Conservation (phyloP, 2,797 vertebrate genomes). For the Hafferia zeledoni region DNA sequence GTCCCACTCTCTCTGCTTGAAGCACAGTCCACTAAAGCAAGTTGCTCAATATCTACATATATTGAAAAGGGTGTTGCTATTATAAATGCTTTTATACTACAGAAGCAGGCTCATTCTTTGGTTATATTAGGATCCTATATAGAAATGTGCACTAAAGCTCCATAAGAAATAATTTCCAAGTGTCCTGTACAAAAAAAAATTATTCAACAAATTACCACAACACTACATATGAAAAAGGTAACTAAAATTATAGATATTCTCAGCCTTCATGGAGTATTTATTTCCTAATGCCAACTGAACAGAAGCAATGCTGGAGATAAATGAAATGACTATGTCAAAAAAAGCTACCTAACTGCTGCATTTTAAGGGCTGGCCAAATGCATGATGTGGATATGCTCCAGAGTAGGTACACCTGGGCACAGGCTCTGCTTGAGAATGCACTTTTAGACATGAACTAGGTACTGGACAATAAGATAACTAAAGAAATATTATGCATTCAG, state of each 20-base stretch:
- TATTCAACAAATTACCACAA: neutral
- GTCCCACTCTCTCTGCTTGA: neutral
- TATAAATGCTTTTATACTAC: neutral
- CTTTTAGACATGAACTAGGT: neutral
- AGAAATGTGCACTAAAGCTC: neutral
- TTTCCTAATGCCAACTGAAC: neutral
- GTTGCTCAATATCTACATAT: neutral
- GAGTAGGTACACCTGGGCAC: fast-evolving
- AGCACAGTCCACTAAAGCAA: neutral
- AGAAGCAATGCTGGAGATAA: neutral
- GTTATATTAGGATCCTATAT: neutral
- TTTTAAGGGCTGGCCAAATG: neutral
- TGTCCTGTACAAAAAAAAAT: neutral
- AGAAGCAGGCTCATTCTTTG: neutral
- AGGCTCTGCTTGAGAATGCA: neutral
- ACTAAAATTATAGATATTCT: neutral
- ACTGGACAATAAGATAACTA: neutral
- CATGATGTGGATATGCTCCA: neutral
- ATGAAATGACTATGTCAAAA: neutral
- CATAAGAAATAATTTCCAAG: neutral
- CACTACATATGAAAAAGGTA: neutral
- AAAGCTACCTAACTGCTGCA: neutral
- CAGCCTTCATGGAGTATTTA: neutral
- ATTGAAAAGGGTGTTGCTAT: neutral
- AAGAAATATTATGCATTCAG: neutral